These are phyloP conservation scores for Drosophila willistoni DNA, from an alignment of 1,140 invertebrate species.

Conservation along the genomic window DNA sequence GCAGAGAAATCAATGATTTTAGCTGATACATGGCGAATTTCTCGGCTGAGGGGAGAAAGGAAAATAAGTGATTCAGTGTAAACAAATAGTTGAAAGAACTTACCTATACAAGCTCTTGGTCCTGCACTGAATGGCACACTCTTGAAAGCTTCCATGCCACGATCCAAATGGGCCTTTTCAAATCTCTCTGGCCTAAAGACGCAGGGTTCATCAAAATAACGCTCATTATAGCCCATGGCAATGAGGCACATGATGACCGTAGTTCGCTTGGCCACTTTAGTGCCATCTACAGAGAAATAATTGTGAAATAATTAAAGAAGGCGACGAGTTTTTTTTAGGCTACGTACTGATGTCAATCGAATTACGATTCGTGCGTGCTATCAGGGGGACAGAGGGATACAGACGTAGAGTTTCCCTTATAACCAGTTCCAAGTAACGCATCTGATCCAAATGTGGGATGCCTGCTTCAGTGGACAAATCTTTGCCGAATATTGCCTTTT, in stretches of 20 bases:
- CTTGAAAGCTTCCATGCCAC: slow-evolving; percentile 77
- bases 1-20: slow-evolving; percentile 81
- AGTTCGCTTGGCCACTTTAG: slow-evolving; percentile 69
- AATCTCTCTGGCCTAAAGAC: slow-evolving; percentile 91
- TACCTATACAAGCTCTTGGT: slow-evolving; percentile 74
- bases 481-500: slow-evolving; percentile 84
- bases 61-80: too few species aligned
- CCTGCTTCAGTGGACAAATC: slow-evolving; percentile 70
- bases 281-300: slow-evolving; percentile 51
- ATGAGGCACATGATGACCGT: slow-evolving; percentile 78
- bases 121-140: slow-evolving; percentile 86
- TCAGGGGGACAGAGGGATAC: slow-evolving; percentile 89
- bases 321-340: not conserved
- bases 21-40: slow-evolving; percentile 84
- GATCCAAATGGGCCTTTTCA: slow-evolving; percentile 40
- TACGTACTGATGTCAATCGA: slow-evolving; percentile 85
- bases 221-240: slow-evolving; percentile 80
- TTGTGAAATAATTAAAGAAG: not conserved
- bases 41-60: slow-evolving; percentile 45
- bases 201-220: slow-evolving; percentile 89
- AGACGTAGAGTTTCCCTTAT: slow-evolving; percentile 88
- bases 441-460: slow-evolving; percentile 83
- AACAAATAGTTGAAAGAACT: not conserved
- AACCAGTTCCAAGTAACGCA: slow-evolving; percentile 88
- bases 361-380: slow-evolving; percentile 86